Conservation (phyloP, 2,113 vertebrate genomes). For the Microtus montanus region DNA sequence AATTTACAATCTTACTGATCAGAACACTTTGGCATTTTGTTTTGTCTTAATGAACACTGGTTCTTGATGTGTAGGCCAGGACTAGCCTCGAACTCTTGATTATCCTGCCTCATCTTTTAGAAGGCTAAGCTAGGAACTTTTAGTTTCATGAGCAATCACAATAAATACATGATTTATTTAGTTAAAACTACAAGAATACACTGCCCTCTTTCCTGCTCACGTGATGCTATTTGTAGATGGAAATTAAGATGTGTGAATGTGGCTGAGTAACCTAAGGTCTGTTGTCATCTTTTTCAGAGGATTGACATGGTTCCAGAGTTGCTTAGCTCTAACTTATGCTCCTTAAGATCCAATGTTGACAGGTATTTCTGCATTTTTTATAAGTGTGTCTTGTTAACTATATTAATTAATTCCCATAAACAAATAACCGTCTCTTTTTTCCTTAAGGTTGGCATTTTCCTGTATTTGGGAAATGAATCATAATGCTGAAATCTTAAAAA, state of each 20-base stretch:
- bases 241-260: not conserved
- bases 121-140: not conserved
- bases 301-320: slow-evolving; percentile 99
- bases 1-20: not conserved
- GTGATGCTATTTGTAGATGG: not conserved
- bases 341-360: slow-evolving; percentile 94
- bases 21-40: not conserved
- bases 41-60: not conserved
- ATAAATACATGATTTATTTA: not conserved
- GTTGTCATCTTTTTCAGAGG: slow-evolving; percentile 88
- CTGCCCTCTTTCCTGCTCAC: not conserved
- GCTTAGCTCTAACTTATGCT: slow-evolving; percentile 98
- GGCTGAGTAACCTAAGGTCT: not conserved
- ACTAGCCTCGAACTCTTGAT: not conserved
- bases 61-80: not conserved
- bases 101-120: not conserved
- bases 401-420: slow-evolving; percentile 14
- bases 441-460: slow-evolving; percentile 93
- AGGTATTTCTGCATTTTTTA: slow-evolving; percentile 86
- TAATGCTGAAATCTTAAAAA: slow-evolving; percentile 93
- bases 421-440: not conserved
- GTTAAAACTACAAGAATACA: not conserved
- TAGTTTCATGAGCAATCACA: not conserved
- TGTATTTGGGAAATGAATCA: slow-evolving; percentile 98
- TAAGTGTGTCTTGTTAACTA: not conserved